These are phyloP conservation scores for Cephalopachus bancanus DNA, from an alignment of 2,797 vertebrate genomes.

Conservation along the genomic window DNA sequence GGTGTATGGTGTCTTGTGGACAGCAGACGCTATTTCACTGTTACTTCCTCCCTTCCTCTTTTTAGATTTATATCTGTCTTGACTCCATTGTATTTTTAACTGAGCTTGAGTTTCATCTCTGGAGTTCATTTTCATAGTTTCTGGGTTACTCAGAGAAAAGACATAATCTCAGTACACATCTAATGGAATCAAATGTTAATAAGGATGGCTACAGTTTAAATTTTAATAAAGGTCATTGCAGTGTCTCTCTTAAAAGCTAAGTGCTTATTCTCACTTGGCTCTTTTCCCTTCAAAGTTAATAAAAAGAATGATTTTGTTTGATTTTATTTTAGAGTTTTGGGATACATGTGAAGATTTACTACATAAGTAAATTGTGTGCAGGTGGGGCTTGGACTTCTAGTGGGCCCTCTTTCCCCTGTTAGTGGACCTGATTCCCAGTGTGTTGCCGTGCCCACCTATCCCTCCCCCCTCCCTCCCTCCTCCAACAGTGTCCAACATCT, in stretches of 20 bases:
- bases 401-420: no score
- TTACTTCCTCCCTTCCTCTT: background rate
- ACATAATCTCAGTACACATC: slow-evolving; percentile 29
- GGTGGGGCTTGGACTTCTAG: no score
- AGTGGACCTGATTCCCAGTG: no score
- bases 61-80: background rate
- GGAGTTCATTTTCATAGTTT: slow-evolving; percentile 26
- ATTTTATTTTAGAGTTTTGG: no score
- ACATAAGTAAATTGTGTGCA: no score
- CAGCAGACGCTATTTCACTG: background rate
- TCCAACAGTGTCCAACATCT: no score
- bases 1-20: background rate
- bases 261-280: background rate
- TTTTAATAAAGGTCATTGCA: slow-evolving; percentile 37
- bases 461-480: no score
- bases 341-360: no score
- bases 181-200: slow-evolving; percentile 17
- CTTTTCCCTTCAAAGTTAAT: background rate
- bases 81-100: background rate
- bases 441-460: no score
- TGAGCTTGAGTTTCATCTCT: slow-evolving; percentile 43
- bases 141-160: slow-evolving; percentile 6
- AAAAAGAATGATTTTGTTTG: background rate
- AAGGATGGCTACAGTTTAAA: slow-evolving; percentile 12
- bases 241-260: slow-evolving; percentile 36